Evolutionary conservation across 2,888 invertebrate genomes (phyloP), one percentile per base, ranked within the genome.

Genomic region (Frankliniella intonsa): DNA sequence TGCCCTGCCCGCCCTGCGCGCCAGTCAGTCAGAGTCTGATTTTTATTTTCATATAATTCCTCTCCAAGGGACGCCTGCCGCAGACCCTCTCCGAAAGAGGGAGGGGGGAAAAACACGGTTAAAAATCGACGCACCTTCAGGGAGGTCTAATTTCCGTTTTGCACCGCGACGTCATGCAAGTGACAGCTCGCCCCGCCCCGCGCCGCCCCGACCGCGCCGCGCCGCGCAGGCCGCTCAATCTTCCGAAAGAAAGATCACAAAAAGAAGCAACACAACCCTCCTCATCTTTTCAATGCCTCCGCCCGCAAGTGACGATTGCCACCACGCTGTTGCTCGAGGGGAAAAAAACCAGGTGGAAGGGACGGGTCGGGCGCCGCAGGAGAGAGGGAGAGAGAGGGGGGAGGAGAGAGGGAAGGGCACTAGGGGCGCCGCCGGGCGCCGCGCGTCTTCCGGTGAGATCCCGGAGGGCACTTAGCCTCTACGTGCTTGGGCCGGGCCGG

Each of bases 281-380:
- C 22, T 76, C 69, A 76, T 76, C 69, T 76, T 76, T 76, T 76
- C 69, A 76, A 76, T 76, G 69, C 62, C 62, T 62, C 62, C 17
- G 38, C 38, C 62, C 62, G 62, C 62, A 62, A 62, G 69, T 76
- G 69, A 22, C 69, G 69, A 76, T 76, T 76, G 69, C 25, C 69
- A 19, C 38, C 55, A 76, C 69, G 69, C 69, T 76, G 69, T 76
- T 84, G 85, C 79, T 83, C 82, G 79, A 51, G 50, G 17, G 50
- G 69, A 82, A 55, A 81, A 12, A 22, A 80, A 76, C 69, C 38
- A 51, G 3, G 81, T 79, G 38, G 55, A 17, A 80, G 80, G 80
- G 76, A 80, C 50, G 49, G 80, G 38, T 50, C 22, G 69, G 49
- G 80, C 62, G 55, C 81, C 50, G 82, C 50, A 81, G 38, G n/a